These are phyloP conservation scores for Arctia plantaginis DNA, from an alignment of 2,888 invertebrate species.

Conservation along the genomic window DNA sequence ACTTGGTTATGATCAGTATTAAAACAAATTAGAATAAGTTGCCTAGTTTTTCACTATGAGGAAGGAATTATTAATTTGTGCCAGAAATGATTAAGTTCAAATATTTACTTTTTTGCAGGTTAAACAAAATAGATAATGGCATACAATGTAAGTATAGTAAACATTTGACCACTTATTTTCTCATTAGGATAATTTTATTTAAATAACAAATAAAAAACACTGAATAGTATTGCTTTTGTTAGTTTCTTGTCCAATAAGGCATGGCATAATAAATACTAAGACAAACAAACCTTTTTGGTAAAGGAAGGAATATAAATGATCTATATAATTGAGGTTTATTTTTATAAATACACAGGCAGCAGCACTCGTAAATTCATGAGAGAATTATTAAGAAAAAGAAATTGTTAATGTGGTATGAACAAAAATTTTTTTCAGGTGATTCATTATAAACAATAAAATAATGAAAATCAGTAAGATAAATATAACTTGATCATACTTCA, in stretches of 20 bases:
- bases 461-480: no score
- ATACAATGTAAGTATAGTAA: constrained; percentile 61
- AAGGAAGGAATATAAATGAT: no score
- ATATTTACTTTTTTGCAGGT: constrained; percentile 33
- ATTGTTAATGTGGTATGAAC: no score
- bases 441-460: no score
- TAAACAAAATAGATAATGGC: constrained; percentile 50
- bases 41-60: background rate
- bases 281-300: no score
- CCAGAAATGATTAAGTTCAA: background rate
- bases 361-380: no score
- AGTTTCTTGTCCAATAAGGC: background rate
- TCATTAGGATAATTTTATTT: background rate
- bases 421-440: no score
- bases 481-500: no score
- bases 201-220: background rate
- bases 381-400: no score
- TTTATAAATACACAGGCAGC: no score
- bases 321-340: no score
- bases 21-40: background rate
- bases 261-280: no score
- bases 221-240: background rate
- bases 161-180: background rate
- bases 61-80: background rate
- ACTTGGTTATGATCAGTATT: background rate